phyloP scores from a whole-genome alignment of 2,113 vertebrate species.

The Pantherophis guttatus region DNA sequence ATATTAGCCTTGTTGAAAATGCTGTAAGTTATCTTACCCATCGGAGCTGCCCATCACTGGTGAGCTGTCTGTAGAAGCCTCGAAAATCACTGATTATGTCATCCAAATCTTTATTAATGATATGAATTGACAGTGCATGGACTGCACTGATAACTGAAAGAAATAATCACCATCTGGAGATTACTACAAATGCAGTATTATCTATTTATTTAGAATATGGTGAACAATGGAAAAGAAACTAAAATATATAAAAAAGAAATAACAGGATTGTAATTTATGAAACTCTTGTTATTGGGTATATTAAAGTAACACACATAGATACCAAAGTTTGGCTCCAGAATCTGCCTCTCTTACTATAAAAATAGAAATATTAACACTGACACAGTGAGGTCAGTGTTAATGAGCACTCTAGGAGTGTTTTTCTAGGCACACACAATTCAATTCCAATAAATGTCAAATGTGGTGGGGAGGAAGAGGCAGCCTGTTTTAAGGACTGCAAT shows the following conservation, averaged over 20 bases:
- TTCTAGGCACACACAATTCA: background rate
- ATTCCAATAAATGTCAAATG: background rate
- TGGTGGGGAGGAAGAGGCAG: background rate
- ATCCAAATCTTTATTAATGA: constrained; percentile 70
- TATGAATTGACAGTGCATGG: constrained; percentile 64
- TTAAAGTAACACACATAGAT: background rate
- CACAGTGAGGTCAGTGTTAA: background rate
- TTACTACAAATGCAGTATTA: background rate
- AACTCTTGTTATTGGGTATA: background rate
- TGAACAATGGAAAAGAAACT: background rate
- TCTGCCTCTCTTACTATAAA: background rate
- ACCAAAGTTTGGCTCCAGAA: background rate
- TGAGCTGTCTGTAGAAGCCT: constrained; percentile 76
- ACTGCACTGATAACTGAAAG: constrained; percentile 74
- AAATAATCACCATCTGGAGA: background rate
- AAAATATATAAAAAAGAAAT: background rate
- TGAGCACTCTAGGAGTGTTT: background rate
- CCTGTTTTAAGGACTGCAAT: background rate
- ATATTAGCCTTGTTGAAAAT: background rate
- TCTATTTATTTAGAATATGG: background rate
- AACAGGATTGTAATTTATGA: background rate
- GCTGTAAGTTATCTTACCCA: constrained; percentile 63
- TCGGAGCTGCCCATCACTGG: constrained; percentile 77
- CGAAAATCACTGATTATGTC: constrained; percentile 77
- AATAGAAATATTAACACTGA: background rate